Base-by-base conservation (phyloP, 2,113 vertebrate genomes). In the Oreocharis arfaki region DNA sequence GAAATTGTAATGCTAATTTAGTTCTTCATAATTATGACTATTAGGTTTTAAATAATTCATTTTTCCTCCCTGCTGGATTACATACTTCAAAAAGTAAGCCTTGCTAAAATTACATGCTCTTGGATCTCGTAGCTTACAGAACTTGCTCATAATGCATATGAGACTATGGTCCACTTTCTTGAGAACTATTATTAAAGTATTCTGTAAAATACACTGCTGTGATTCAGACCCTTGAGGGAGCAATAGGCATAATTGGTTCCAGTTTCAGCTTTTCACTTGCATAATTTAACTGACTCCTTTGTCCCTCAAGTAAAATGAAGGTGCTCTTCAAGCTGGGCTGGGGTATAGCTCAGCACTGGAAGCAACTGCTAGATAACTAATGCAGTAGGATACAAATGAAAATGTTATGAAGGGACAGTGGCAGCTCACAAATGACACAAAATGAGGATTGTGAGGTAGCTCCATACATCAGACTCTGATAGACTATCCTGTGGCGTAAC, bases 41-140 rank as follows among this genome's bases (percentile, higher is more conserved):
- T 76, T 90, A 95, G 81, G 35, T 94, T 95, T 96, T 96, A 96
- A 96, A 95, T 91, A 95, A 96, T 94, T 93, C 59, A 94, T 93
- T 93, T 69, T 88, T 55, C 11, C 41, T 94, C 50, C 67, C 33
- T 0, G 1, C 37, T 95, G 91, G 49, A 97, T 96, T 90, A 93
- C 24, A 70, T 63, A 96, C 85, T 91, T 96, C 87, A 95, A 86
- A 96, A 96, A 90, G 87, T 86, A 94, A 88, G 87, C 71, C 84
- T 84, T 86, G 90, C 93, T 90, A 90, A 94, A 96, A 97, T 92
- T 87, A 95, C 82, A 93, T 44, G 69, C 75, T 93, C 78, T 94
- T 93, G 65, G 75, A 96, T 88, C 53, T 94, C 59, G 67, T 80
- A 67, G 85, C 75, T 95, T 81, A 90, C 68, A 93, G 79, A 96